Conservation (phyloP, 2,888 invertebrate species). For the Atrina japonica region DNA sequence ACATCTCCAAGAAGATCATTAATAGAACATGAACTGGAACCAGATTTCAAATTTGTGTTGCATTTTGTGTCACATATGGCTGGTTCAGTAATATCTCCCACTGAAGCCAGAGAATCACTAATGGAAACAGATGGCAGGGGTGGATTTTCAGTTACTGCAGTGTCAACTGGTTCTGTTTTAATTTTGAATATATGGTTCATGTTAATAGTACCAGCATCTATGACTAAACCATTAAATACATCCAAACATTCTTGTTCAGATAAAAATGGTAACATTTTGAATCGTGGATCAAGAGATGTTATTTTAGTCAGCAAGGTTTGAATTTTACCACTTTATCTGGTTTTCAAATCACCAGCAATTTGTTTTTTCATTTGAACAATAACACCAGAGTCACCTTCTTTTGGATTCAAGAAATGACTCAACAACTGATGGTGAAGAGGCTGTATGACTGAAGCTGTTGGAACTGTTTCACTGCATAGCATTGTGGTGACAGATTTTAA, state of each 20-base stretch:
- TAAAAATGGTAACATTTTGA: conserved; percentile 11
- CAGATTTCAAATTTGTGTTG: too few species aligned
- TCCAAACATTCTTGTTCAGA: not conserved
- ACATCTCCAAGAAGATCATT: too few species aligned
- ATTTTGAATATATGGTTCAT: not conserved
- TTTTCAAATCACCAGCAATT: not conserved
- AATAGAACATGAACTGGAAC: not conserved
- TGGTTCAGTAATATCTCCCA: too few species aligned
- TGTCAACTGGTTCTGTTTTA: not conserved
- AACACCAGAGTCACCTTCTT: conserved; percentile 14
- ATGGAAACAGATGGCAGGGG: too few species aligned
- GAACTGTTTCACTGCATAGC: conserved; percentile 17
- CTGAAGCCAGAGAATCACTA: too few species aligned
- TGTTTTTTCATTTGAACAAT: too few species aligned
- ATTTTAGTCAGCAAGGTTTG: not conserved
- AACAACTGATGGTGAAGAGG: conserved; percentile 8
- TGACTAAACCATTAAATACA: too few species aligned
- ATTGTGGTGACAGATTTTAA: conserved; percentile 15
- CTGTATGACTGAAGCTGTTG: conserved; percentile 15
- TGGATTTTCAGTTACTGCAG: not conserved
- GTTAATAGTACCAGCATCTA: not conserved
- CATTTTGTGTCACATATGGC: not conserved
- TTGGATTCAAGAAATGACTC: not conserved
- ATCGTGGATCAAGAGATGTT: conserved; percentile 3
- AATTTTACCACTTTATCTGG: not conserved